phyloP scores from a whole-genome alignment of 2,113 vertebrate genomes.

The Hippotragus niger region DNA sequence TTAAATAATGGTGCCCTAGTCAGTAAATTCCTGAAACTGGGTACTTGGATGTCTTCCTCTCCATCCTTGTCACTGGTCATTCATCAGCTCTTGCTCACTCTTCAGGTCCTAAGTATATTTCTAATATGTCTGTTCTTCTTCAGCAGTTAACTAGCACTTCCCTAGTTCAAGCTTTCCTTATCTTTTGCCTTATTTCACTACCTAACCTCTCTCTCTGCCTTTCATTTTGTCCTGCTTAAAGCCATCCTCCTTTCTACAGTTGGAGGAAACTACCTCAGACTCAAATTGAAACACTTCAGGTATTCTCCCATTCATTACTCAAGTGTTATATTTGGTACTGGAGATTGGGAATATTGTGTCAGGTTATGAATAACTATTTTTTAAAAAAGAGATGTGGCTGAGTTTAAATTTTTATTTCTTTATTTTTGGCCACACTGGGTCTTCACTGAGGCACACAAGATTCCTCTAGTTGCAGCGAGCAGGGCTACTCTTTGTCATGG shows the following conservation, averaged over 20 bases:
- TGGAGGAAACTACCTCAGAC: not conserved
- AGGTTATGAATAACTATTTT: not conserved
- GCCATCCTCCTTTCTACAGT: not conserved
- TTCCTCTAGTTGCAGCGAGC: not conserved
- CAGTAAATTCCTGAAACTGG: not conserved
- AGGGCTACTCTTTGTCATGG: not conserved
- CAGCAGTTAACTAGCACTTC: not conserved
- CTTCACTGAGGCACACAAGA: not conserved
- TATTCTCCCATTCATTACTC: not conserved
- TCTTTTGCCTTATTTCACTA: not conserved
- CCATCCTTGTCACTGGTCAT: not conserved
- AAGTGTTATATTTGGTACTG: not conserved
- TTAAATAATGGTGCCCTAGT: not conserved
- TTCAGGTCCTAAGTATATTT: not conserved
- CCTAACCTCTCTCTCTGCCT: not conserved
- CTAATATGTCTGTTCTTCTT: not conserved
- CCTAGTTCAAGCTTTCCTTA: not conserved
- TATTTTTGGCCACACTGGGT: not conserved
- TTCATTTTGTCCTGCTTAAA: not conserved
- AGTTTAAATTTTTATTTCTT: not conserved
- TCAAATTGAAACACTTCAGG: not conserved
- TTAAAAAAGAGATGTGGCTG: not conserved
- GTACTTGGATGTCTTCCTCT: not conserved
- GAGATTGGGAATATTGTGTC: not conserved
- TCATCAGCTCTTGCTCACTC: not conserved